phyloP scores from a whole-genome alignment of 2,113 vertebrate species.

The Galbula dea region DNA sequence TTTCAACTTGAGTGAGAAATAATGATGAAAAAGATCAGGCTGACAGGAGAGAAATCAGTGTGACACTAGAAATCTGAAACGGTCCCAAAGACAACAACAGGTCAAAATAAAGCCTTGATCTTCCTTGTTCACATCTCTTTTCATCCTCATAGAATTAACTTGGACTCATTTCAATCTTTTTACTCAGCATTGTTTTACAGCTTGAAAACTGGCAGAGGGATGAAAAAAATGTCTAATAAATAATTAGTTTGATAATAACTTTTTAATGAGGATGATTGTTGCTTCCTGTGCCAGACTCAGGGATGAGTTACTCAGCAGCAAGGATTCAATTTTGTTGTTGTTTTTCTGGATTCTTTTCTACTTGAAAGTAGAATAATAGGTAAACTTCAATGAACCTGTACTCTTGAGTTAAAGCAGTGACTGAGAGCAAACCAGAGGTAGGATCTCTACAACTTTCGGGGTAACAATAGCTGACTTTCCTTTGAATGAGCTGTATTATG shows the following conservation, averaged over 20 bases:
- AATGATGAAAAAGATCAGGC: background rate
- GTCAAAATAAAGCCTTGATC: background rate
- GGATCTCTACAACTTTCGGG: background rate
- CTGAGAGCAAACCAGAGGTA: background rate
- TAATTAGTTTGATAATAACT: background rate
- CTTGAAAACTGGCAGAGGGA: background rate
- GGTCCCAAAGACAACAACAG: background rate
- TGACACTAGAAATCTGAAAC: background rate
- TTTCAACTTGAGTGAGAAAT: background rate
- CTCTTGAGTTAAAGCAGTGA: background rate
- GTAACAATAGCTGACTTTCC: background rate
- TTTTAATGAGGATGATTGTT: background rate
- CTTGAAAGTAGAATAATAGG: background rate
- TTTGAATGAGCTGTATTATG: background rate
- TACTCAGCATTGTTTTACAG: background rate
- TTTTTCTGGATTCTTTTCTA: background rate
- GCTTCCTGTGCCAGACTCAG: background rate
- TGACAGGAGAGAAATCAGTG: no score
- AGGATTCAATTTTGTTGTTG: background rate
- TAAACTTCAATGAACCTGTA: background rate
- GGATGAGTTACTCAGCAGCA: background rate
- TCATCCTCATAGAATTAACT: background rate
- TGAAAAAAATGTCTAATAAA: background rate
- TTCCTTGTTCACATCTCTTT: background rate
- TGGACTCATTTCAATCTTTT: background rate